Conservation (phyloP, 2,113 vertebrate species). For the Sisor rabdophorus region DNA sequence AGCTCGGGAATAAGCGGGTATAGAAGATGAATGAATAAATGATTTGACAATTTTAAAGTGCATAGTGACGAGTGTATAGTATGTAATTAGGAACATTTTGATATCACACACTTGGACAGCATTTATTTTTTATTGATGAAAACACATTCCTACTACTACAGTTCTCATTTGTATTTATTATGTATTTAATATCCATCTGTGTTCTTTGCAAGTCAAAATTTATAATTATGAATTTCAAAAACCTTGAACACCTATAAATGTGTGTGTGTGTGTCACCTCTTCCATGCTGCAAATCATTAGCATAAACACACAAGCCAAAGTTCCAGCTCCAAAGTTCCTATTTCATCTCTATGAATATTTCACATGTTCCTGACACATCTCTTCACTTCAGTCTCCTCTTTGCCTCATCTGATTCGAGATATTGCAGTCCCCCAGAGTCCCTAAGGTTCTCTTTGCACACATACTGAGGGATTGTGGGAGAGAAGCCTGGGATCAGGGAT, state of each 20-base stretch:
- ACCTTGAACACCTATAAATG: background rate
- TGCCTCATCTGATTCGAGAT: slow-evolving; percentile 1
- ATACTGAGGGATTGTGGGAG: slow-evolving; percentile 21
- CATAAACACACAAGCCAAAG: slow-evolving; percentile 43
- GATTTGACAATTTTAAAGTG: too few relatives aligned
- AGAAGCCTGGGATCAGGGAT: slow-evolving; percentile 27
- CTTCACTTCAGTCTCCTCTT: slow-evolving; percentile 33
- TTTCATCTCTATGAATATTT: slow-evolving; percentile 48
- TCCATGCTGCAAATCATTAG: slow-evolving; percentile 20
- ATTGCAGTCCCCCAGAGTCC: slow-evolving; percentile 14
- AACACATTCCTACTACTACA: background rate
- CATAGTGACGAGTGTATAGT: too few relatives aligned
- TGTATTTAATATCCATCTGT: background rate
- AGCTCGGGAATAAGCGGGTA: too few relatives aligned
- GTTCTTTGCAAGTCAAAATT: slow-evolving; percentile 16
- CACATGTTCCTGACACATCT: slow-evolving; percentile 22
- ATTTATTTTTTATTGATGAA: background rate
- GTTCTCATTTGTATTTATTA: background rate
- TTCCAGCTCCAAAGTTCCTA: slow-evolving; percentile 39
- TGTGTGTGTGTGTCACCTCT: background rate
- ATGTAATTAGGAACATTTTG: too few relatives aligned
- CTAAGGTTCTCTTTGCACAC: slow-evolving; percentile 27
- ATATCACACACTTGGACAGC: background rate
- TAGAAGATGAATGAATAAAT: too few relatives aligned
- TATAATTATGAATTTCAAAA: slow-evolving; percentile 15